A percentile compares a stretch with the other conserved stretches of the same genome.
Evolutionary conservation across 2,888 invertebrate genomes (phyloP).

Genomic region (Hyles lineata): DNA sequence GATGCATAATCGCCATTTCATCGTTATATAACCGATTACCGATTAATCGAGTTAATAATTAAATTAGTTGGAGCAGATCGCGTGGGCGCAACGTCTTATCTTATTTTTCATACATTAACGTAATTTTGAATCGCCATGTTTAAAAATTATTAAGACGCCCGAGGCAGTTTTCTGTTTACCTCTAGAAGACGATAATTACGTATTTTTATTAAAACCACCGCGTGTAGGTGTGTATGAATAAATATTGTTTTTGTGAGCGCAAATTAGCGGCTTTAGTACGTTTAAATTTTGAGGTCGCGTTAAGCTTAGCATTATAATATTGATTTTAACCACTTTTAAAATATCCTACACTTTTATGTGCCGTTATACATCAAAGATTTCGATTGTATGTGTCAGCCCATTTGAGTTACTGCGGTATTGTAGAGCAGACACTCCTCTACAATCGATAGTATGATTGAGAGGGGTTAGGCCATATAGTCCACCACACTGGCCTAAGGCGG

Average conservation of each 20-base stretch:
- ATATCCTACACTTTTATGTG: no score
- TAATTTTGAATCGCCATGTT: slow-evolving; percentile 41
- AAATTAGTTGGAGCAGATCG: slow-evolving; percentile 41
- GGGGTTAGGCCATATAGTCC: no score
- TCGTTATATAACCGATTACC: slow-evolving; percentile 27
- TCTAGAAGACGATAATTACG: slow-evolving; percentile 52
- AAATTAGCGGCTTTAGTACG: slow-evolving; percentile 29
- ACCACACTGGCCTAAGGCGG: no score
- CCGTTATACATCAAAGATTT: no score
- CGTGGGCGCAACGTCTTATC: slow-evolving; percentile 40
- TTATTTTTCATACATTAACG: slow-evolving; percentile 37
- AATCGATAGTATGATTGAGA: no score
- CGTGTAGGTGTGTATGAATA: slow-evolving; percentile 48
- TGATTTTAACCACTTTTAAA: no score
- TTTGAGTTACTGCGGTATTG: no score
- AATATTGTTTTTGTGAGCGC: slow-evolving; percentile 51
- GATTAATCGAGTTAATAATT: slow-evolving; percentile 38
- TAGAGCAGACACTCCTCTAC: no score
- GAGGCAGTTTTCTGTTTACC: slow-evolving; percentile 55
- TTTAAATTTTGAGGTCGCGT: slow-evolving; percentile 31
- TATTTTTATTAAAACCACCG: slow-evolving; percentile 51
- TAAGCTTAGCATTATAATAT: slow-evolving; percentile 27
- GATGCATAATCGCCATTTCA: slow-evolving; percentile 16
- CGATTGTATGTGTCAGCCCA: no score
- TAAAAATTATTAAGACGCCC: slow-evolving; percentile 46